Evolutionary conservation across 2,797 vertebrate species (phyloP), one percentile per base, ranked within the genome.

Genomic region (Triplophysa yarkandensis): DNA sequence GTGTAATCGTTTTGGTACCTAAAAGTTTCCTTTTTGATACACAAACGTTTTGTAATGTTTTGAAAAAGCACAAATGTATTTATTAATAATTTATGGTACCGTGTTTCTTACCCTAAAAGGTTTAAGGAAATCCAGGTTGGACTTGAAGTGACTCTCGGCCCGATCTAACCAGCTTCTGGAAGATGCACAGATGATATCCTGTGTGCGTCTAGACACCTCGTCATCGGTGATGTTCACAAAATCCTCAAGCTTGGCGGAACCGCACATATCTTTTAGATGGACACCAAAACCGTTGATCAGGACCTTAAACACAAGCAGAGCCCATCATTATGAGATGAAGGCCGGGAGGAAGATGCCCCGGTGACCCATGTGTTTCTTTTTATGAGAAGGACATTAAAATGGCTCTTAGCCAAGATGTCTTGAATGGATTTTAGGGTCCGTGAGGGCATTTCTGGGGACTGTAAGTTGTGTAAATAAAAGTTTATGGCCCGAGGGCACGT

Each of bases 71-170:
- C 8, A 2, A 57, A 44, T 25, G 4, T 14, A 25, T 50, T 4
- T 13, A 14, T 48, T 1, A 62, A 9, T 63, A 3, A 46, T 44
- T 25, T 4, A 14, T 16, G 44, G 34, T 41, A 14, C 7, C 4
- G 23, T 55, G 21, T 55, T 25, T 86, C 89, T 93, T 87, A 99
- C 96, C 90, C 88, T 79, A 30, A 97, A 36, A 0, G 95, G 95
- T 84, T 93, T 97, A 58, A 98, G 78, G 85, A 95, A 92, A 88
- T 97, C 91, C 88, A 97, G 68, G 79, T 95, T 97, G 71, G 86
- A 85, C 60, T 77, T 88, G 62, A 98, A 94, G 17, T 85, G 83
- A 21, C 72, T 81, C 70, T 97, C 93, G 0, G 92, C 90, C 0
- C 78, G 86, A 32, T 88, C 83, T 14, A 98, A 90, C 80, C 92